Conservation (phyloP, 2,888 invertebrate species). For the Agrotis puta region DNA sequence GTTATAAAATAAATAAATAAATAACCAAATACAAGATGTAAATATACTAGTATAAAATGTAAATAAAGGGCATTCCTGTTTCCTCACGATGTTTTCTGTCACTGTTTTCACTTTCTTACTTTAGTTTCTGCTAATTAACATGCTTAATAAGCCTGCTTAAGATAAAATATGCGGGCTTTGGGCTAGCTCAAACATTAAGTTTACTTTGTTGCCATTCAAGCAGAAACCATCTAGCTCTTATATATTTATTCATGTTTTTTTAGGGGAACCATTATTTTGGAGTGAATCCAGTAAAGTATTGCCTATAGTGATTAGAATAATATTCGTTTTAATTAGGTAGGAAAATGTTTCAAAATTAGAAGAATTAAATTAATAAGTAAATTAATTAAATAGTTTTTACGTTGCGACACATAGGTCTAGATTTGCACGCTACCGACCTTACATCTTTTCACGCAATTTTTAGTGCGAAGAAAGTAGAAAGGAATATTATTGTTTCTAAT, state of each 20-base stretch:
- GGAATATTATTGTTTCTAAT: too few species aligned
- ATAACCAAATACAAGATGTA: too few species aligned
- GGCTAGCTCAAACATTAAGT: background rate
- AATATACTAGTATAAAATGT: too few species aligned
- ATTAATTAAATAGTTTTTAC: background rate
- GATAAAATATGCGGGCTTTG: background rate
- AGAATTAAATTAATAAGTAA: background rate
- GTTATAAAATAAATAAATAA: too few species aligned
- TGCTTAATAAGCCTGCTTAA: background rate
- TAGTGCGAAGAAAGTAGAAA: too few species aligned
- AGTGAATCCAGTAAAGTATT: background rate
- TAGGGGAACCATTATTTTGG: slow-evolving; percentile 18
- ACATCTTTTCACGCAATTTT: too few species aligned
- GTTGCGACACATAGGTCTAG: too few species aligned
- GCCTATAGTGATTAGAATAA: background rate
- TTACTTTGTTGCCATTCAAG: slow-evolving; percentile 16
- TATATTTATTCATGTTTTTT: slow-evolving; percentile 24
- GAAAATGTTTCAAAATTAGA: background rate
- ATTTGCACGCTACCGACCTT: too few species aligned
- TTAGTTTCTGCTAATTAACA: background rate
- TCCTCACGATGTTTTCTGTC: too few species aligned
- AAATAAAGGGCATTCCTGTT: too few species aligned
- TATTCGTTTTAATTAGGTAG: background rate
- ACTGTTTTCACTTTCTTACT: background rate
- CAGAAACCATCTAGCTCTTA: slow-evolving; percentile 10